Percentiles rank a stretch among this genome's conserved stretches.
These are phyloP conservation scores for Nephrocerus scutellatus DNA, from an alignment of 2,888 invertebrate genomes.

Conservation along the genomic window DNA sequence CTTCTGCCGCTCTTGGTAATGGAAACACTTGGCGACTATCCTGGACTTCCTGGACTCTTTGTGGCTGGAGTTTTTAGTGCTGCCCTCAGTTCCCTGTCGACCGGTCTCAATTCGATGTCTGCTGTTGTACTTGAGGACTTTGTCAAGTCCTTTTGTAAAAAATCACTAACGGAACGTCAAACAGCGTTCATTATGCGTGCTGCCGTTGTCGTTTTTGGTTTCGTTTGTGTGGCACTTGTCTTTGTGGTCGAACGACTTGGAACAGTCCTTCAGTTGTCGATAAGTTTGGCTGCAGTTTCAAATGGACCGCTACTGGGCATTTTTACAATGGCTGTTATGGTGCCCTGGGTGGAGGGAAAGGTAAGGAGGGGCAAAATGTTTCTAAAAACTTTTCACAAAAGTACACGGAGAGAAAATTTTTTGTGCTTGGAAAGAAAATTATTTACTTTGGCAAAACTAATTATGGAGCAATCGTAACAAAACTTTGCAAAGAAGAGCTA, in stretches of 20 bases:
- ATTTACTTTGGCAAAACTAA: too few relatives aligned
- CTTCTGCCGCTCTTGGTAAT: slow-evolving; percentile 76
- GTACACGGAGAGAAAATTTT: too few relatives aligned
- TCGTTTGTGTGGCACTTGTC: slow-evolving; percentile 56
- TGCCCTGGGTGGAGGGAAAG: slow-evolving; percentile 60
- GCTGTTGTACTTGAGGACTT: slow-evolving; percentile 69
- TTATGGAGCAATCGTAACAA: too few relatives aligned
- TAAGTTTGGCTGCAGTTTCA: slow-evolving; percentile 58
- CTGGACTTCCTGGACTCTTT: slow-evolving; percentile 79
- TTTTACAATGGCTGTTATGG: slow-evolving; percentile 60
- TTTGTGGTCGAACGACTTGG: slow-evolving; percentile 62
- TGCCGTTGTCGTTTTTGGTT: slow-evolving; percentile 58
- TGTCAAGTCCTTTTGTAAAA: slow-evolving; percentile 52
- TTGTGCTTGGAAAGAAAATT: too few relatives aligned
- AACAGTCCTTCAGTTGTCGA: slow-evolving; percentile 61
- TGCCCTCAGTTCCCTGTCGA: slow-evolving; percentile 74
- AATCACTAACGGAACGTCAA: slow-evolving; percentile 51
- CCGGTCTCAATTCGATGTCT: slow-evolving; percentile 69
- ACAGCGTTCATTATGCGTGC: slow-evolving; percentile 60
- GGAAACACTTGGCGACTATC: slow-evolving; percentile 70
- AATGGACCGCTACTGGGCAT: slow-evolving; percentile 62
- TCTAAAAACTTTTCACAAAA: too few relatives aligned
- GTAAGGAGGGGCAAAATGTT: slow-evolving; percentile 42
- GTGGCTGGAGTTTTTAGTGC: slow-evolving; percentile 88
- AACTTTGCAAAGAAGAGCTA: too few relatives aligned